Base-by-base conservation (phyloP, 2,888 invertebrate species). In the Lycaena phlaeas region DNA sequence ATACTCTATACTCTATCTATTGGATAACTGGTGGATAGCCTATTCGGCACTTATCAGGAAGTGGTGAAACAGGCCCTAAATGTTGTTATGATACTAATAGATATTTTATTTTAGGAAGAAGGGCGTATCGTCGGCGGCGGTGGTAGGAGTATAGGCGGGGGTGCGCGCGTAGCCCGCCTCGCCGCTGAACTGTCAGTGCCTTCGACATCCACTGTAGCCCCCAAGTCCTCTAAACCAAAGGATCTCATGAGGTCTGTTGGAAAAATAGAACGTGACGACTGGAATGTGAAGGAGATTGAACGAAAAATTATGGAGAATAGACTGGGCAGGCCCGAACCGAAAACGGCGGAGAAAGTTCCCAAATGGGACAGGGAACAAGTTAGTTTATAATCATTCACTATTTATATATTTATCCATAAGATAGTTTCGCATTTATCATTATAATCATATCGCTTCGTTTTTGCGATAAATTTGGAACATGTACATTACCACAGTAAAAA, bases 241-340 rank as follows among this genome's bases (percentile, higher is more conserved):
- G 95, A 95, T 73, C 84, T 96, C 46, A 85, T 93, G 71, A 87
- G 95, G 47, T 93, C 95, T 30, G 94, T 96, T 45, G 95, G 95
- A 39, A 93, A 93, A 77, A 93, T 96, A 50, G 95, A 95, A 64
- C 90, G 91, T 45, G 92, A 89, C 43, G 96, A 96, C 70, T 96
- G 96, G 95, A 95, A 96, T 72, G 91, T 96, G 25, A 92, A 92
- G 53, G 92, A 94, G 69, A 94, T 96, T 18, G 95, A 96, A 63
- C 91, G 93, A 65, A 95, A 96, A 74, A 95, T 96, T 22, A 86
- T 89, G 57, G 92, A 93, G 64, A 93, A 90, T 59, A 88, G 90
- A 59, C 81, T 90, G 63, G 90, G 90, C 22, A 85, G 89, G 56
- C 87, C 88, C 6, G 82, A 85, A 43, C 86, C 87, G 30, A 81